Evolutionary conservation across 2,113 vertebrate genomes (phyloP).

Genomic region (Colinus virginianus): DNA sequence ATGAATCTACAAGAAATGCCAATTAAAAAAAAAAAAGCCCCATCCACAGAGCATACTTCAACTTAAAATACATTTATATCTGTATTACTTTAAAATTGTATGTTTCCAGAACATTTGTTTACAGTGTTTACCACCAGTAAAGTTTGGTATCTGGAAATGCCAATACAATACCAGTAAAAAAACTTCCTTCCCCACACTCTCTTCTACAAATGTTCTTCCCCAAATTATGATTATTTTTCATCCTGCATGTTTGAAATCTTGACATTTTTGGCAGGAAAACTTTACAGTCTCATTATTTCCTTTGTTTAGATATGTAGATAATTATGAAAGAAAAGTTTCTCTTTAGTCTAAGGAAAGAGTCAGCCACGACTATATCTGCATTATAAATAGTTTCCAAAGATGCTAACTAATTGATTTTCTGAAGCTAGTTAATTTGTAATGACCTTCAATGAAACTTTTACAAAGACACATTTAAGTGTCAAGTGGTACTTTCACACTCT

Average conservation of each 20-base stretch:
- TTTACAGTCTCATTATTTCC: not conserved
- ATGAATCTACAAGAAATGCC: not conserved
- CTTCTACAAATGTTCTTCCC: not conserved
- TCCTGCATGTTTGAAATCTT: not conserved
- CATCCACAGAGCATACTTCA: rapidly evolving
- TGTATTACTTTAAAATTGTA: not conserved
- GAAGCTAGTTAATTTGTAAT: not conserved
- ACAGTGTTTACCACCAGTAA: not conserved
- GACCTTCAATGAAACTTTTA: not conserved
- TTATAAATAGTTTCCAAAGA: not conserved
- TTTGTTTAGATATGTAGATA: not conserved
- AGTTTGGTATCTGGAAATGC: not conserved
- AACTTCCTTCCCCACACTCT: too few species aligned
- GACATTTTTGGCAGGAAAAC: not conserved
- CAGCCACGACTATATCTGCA: not conserved
- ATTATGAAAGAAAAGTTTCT: not conserved
- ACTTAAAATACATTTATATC: not conserved
- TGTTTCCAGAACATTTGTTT: not conserved
- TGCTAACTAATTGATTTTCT: not conserved
- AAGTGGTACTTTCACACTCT: rapidly evolving
- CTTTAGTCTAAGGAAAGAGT: not conserved
- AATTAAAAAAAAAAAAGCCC: not conserved
- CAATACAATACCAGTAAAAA: too few species aligned
- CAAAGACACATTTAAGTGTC: rapidly evolving
- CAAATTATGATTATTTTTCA: not conserved